Conservation (phyloP, 2,888 invertebrate species). For the Diarsia dahlii region DNA sequence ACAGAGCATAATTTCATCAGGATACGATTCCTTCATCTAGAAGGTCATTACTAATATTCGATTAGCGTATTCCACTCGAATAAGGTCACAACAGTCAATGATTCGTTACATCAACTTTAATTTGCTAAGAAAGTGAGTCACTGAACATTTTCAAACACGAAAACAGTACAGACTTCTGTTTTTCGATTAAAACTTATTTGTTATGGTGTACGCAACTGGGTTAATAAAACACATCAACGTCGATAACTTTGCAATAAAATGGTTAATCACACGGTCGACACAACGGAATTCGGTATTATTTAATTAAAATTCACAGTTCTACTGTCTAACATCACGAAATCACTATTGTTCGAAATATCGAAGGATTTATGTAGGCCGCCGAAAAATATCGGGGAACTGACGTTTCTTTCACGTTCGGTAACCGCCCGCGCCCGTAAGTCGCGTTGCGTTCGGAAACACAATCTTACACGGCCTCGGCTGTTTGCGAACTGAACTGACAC, state of each 20-base stretch:
- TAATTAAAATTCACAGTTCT: slow-evolving; percentile 52
- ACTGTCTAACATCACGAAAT: slow-evolving; percentile 47
- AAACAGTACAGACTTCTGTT: slow-evolving; percentile 60
- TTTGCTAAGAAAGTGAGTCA: slow-evolving; percentile 59
- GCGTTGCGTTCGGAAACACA: slow-evolving; percentile 81
- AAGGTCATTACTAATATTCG: slow-evolving; percentile 79
- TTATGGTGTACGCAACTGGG: slow-evolving; percentile 42
- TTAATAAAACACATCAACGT: slow-evolving; percentile 50
- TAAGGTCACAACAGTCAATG: slow-evolving; percentile 67
- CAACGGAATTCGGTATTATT: slow-evolving; percentile 38
- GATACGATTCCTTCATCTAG: slow-evolving; percentile 89
- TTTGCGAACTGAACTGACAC: slow-evolving; percentile 80
- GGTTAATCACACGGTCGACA: slow-evolving; percentile 48
- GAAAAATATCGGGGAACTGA: slow-evolving; percentile 73
- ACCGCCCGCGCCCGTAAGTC: slow-evolving; percentile 65
- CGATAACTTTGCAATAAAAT: slow-evolving; percentile 54
- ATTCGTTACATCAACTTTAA: slow-evolving; percentile 58
- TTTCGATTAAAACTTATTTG: slow-evolving; percentile 53
- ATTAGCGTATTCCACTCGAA: slow-evolving; percentile 62
- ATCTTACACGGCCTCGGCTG: slow-evolving; percentile 79
- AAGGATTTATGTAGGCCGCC: slow-evolving; percentile 65
- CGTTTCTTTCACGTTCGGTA: slow-evolving; percentile 78
- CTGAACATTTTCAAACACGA: slow-evolving; percentile 64
- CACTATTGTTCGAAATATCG: slow-evolving; percentile 44
- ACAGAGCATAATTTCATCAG: slow-evolving; percentile 92